A percentile compares a stretch with the other conserved stretches of the same genome.
Evolutionary conservation across 2,113 vertebrate genomes (phyloP).

Genomic region (Aplodontia rufa): DNA sequence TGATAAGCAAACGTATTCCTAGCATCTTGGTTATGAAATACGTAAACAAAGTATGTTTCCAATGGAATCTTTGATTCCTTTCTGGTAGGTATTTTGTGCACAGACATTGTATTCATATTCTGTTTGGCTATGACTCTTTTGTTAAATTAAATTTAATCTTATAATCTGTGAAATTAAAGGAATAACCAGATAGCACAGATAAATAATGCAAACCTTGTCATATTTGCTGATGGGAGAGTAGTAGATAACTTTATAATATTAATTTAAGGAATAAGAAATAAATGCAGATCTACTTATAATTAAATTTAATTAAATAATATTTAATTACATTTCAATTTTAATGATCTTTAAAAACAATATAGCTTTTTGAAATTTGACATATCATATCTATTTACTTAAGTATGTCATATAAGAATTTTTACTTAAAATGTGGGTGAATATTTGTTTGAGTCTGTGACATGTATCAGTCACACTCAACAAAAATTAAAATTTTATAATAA

Average conservation of each 20-base stretch:
- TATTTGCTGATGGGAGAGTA: neutral
- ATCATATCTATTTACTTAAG: neutral
- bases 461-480: neutral
- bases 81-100: neutral
- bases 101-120: neutral
- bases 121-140: neutral
- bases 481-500: neutral
- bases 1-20: neutral
- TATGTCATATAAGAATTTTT: neutral
- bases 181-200: neutral
- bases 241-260: neutral
- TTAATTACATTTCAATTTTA: neutral
- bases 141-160: neutral
- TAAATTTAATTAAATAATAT: neutral
- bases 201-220: neutral
- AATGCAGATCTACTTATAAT: neutral
- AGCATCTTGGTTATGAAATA: slow-evolving; percentile 12
- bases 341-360: neutral
- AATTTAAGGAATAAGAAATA: neutral
- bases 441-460: neutral
- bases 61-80: neutral
- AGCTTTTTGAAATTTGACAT: neutral
- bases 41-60: neutral
- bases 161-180: neutral
- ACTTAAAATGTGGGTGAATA: neutral